Evolutionary conservation across 2,113 vertebrate species (phyloP).

Genomic region (Vidua macroura): DNA sequence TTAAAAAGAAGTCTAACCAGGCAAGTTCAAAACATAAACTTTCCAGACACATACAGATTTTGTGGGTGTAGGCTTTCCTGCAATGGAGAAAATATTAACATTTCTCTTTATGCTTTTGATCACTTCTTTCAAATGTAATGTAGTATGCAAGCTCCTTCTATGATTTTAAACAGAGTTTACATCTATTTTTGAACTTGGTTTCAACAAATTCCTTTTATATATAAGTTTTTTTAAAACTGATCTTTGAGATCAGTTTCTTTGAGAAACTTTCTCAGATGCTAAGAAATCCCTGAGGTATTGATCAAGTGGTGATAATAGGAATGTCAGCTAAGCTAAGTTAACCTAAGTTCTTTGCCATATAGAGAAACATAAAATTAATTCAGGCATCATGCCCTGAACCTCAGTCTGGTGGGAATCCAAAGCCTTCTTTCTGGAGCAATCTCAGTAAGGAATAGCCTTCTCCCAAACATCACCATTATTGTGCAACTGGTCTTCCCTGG

Average conservation of each 20-base stretch:
- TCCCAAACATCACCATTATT: rapidly evolving
- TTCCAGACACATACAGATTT: neutral
- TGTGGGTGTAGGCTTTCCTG: neutral
- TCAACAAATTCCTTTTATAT: neutral
- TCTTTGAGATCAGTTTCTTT: too few relatives aligned
- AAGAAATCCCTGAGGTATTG: neutral
- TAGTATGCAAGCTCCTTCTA: neutral
- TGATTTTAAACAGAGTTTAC: neutral
- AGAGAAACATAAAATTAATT: neutral
- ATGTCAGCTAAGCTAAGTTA: neutral
- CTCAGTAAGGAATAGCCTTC: neutral
- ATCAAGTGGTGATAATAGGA: neutral
- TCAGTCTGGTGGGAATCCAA: neutral
- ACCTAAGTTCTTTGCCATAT: neutral
- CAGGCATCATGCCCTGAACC: neutral
- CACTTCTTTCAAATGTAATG: neutral
- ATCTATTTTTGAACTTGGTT: neutral
- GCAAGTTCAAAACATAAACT: neutral
- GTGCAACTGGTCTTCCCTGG: rapidly evolving
- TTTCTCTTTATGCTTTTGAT: neutral
- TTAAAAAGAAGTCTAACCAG: neutral
- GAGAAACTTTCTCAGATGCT: neutral
- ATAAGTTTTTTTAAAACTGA: neutral
- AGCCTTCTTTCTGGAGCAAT: neutral
- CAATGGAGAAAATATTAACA: neutral